phyloP scores from a whole-genome alignment of 1,140 invertebrate species.

The Chironomus tepperi region DNA sequence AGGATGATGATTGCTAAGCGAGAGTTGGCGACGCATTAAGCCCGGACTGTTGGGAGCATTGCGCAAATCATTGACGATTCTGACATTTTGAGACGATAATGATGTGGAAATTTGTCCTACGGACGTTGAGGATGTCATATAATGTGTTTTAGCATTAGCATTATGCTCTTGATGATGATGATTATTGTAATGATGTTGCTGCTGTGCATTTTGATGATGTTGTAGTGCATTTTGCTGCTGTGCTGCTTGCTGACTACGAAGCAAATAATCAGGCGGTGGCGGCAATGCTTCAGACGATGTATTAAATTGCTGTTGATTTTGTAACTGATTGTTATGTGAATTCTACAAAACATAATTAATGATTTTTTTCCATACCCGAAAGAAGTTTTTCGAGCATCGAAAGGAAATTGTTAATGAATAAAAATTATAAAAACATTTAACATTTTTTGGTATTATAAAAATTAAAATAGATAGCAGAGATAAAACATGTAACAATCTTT shows the following conservation, averaged over 20 bases:
- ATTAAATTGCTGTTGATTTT: conserved; percentile 29
- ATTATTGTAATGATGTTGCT: not conserved
- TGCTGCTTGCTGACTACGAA: conserved; percentile 40
- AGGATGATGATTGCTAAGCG: conserved; percentile 20
- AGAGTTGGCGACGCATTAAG: conserved; percentile 50
- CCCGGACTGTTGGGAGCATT: conserved; percentile 79
- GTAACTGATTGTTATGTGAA: conserved; percentile 25
- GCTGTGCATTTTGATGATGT: conserved; percentile 24
- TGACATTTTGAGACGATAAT: conserved; percentile 47
- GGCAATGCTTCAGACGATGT: conserved; percentile 58
- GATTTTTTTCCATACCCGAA: not conserved
- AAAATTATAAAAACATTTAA: not conserved
- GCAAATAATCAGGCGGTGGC: conserved; percentile 72
- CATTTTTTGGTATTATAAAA: not conserved
- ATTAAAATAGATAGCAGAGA: not conserved
- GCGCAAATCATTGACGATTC: conserved; percentile 71
- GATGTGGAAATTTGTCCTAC: not conserved
- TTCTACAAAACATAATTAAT: conserved; percentile 10
- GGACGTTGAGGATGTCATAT: not conserved
- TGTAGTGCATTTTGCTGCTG: not conserved
- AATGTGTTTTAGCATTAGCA: not conserved
- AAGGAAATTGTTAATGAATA: not conserved
- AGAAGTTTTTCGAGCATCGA: not conserved
- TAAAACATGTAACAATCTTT: too few relatives aligned
- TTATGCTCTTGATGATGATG: conserved; percentile 24